A percentile compares a stretch with the other conserved stretches of the same genome.
Conservation (phyloP, 2,888 invertebrate species). For the Hemicrepidius hirtus region DNA sequence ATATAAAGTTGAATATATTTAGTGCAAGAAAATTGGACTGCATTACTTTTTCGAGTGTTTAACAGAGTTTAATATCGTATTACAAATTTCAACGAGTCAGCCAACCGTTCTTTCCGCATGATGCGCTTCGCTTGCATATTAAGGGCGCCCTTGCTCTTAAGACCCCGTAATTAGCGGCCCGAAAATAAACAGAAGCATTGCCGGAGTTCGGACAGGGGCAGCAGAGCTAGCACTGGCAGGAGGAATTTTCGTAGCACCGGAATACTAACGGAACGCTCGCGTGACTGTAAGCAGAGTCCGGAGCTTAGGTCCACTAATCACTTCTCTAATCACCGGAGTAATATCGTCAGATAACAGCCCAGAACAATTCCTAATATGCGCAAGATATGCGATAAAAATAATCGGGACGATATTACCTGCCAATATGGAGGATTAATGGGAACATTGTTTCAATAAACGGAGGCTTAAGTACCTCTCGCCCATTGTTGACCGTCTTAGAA, state of each 20-base stretch:
- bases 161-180: conserved; percentile 68
- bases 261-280: conserved; percentile 50
- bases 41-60: conserved; percentile 52
- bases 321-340: conserved; percentile 53
- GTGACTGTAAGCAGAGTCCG: conserved; percentile 56
- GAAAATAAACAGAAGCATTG: conserved; percentile 63
- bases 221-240: conserved; percentile 46
- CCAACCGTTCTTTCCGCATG: conserved; percentile 54
- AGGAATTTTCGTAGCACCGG: conserved; percentile 50
- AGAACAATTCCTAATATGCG: conserved; percentile 69
- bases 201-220: conserved; percentile 60
- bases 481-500: conserved; percentile 58
- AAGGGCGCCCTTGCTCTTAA: conserved; percentile 65
- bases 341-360: conserved; percentile 55
- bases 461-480: conserved; percentile 58
- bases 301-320: conserved; percentile 59
- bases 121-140: conserved; percentile 63
- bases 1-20: conserved; percentile 33
- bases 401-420: conserved; percentile 70
- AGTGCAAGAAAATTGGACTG: conserved; percentile 42
- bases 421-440: conserved; percentile 71
- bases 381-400: conserved; percentile 67
- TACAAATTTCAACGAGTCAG: conserved; percentile 53
- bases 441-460: conserved; percentile 68
- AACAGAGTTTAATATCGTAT: conserved; percentile 53